phyloP scores from a whole-genome alignment of 1,140 invertebrate species.

The Camponotus pennsylvanicus region DNA sequence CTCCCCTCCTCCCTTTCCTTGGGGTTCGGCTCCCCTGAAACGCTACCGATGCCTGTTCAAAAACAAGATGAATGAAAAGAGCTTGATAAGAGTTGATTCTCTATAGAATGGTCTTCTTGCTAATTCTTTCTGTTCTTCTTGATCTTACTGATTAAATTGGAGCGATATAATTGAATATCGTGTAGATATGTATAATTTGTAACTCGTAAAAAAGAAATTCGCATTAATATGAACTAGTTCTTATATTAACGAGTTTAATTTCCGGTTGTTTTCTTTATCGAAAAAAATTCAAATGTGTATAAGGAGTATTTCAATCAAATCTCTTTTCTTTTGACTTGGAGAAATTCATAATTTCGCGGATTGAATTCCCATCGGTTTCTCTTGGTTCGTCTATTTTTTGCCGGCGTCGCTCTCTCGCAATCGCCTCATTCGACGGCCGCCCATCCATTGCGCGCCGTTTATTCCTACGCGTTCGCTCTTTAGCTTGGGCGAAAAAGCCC shows the following conservation, averaged over 20 bases:
- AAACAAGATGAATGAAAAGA: conserved; percentile 12
- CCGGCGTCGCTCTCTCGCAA: conserved; percentile 3
- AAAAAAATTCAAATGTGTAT: not conserved
- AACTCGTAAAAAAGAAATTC: not conserved
- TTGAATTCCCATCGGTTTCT: conserved; percentile 32
- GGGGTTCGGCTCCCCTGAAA: conserved; percentile 14
- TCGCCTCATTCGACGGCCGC: conserved; percentile 35
- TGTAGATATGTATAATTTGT: not conserved
- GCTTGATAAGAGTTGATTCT: conserved; percentile 22
- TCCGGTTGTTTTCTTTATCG: not conserved
- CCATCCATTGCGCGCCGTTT: conserved; percentile 68
- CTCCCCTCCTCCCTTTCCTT: conserved; percentile 21
- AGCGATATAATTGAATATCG: not conserved
- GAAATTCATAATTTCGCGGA: conserved; percentile 45
- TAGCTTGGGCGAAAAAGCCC: conserved; percentile 75
- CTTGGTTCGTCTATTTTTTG: conserved; percentile 28
- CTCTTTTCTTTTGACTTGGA: not conserved
- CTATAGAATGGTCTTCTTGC: not conserved
- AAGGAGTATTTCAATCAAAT: too few relatives aligned
- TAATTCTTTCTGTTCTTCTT: conserved; percentile 18
- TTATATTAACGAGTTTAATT: conserved; percentile 23
- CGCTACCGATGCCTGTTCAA: conserved; percentile 20
- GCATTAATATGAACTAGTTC: not conserved
- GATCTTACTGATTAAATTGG: not conserved
- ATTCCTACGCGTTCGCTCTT: conserved; percentile 75